Base-by-base conservation (phyloP, 2,888 invertebrate species). In the Drosophila greeni region DNA sequence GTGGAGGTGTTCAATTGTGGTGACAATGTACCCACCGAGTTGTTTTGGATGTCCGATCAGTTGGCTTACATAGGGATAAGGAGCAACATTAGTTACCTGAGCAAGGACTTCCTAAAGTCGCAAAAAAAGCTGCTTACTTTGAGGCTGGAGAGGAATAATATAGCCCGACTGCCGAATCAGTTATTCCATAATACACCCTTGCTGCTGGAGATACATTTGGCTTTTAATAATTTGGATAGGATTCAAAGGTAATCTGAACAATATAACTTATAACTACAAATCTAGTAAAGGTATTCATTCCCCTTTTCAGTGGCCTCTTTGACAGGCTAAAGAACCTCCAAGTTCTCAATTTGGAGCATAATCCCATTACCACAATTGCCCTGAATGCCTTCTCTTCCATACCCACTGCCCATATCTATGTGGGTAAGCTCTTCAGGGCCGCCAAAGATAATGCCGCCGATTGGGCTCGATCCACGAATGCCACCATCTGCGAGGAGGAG, bases 401-500 rank as follows among this genome's bases (percentile, higher is more conserved):
- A 8, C 52, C 78, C 16, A 70, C 71, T 1, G 74, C 81, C 3
- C 81, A 76, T 12, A 81, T 82, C 18, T 82, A 82, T 24, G 58
- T 82, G 33, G 81, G 81, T 1, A 53, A 75, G 29, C 60, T 83
- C 0, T 82, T 56, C 12, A 64, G 55, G 40, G 61, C 68, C 3
- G 40, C 70, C 0, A 52, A 49, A 5, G 66, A 34, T 5, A 69
- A 37, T 24, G 73, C 78, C 1, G 81, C 76, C 1, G 81, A 81
- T 20, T 78, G 83, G 81, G 66, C 71, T 2, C 66, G 65, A 1
- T 59, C 73, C 9, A 83, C 76, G 5, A 78, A 82, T 56, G 83
- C 81, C 3, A 82, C 81, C 5, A 66, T 82, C 51, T 82, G 81
- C 12, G 76, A 76, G 60, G 83, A 83, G 75, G 83, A 82, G 23